These are phyloP conservation scores for Gadus macrocephalus DNA, from an alignment of 2,113 vertebrate genomes.

Conservation along the genomic window DNA sequence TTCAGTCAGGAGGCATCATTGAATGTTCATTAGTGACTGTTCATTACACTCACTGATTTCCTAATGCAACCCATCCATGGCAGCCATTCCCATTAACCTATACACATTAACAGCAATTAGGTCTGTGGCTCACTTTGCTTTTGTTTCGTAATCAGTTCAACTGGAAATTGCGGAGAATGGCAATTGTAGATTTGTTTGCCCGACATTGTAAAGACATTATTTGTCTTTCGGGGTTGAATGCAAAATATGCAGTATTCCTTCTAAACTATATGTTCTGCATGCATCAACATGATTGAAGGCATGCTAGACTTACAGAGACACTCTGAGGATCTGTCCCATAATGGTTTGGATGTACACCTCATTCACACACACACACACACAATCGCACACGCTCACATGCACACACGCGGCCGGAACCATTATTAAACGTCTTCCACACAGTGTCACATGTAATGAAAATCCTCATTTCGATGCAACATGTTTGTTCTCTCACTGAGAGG, in stretches of 20 bases:
- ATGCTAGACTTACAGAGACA: background rate
- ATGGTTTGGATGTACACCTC: no score
- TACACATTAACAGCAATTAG: conserved; percentile 58
- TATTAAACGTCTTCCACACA: conserved; percentile 32
- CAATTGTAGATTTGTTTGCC: background rate
- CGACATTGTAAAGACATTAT: conserved; percentile 17
- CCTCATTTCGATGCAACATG: conserved; percentile 50
- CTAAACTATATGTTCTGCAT: background rate
- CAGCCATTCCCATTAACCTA: conserved; percentile 55
- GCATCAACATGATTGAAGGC: background rate
- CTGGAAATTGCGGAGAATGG: conserved; percentile 6
- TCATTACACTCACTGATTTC: conserved; percentile 72
- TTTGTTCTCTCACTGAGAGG: conserved; percentile 25
- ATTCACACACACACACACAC: conserved; percentile 5
- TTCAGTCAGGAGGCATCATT: conserved; percentile 47
- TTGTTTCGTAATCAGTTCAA: conserved; percentile 19
- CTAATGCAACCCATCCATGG: conserved; percentile 44
- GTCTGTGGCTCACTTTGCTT: conserved; percentile 43
- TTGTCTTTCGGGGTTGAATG: conserved; percentile 13
- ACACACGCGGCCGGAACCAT: conserved; percentile 14
- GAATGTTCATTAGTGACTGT: conserved; percentile 68
- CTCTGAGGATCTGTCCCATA: no score
- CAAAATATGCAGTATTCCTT: background rate
- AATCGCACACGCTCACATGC: conserved; percentile 15
- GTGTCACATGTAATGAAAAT: conserved; percentile 55